phyloP scores from a whole-genome alignment of 2,888 invertebrate genomes.

The Gastracanthus pulcherrimus region DNA sequence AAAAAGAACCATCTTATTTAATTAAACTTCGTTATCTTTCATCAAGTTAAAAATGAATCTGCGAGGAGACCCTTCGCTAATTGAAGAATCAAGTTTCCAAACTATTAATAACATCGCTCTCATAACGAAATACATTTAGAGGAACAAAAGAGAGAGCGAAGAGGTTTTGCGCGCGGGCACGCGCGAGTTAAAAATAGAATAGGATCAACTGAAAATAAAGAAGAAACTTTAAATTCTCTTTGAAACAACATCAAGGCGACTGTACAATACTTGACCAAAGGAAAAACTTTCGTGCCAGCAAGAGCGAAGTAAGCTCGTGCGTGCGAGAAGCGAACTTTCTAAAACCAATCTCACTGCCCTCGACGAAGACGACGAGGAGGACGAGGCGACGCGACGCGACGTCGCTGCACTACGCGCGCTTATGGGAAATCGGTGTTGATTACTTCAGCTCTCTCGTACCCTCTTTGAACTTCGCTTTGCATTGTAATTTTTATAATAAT shows the following conservation, averaged over 20 bases:
- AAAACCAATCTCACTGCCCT: constrained; percentile 52
- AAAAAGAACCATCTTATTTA: not conserved
- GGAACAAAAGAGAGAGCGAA: constrained; percentile 2
- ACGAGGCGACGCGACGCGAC: not conserved
- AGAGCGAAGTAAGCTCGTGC: not conserved
- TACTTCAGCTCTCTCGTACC: constrained; percentile 18
- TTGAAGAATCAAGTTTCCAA: constrained; percentile 19
- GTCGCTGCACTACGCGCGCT: not conserved
- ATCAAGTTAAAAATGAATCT: not conserved
- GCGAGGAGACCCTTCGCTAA: constrained; percentile 4
- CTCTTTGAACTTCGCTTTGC: constrained; percentile 31
- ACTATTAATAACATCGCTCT: constrained; percentile 17
- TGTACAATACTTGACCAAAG: constrained; percentile 51
- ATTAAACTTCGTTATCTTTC: not conserved
- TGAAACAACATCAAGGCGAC: constrained; percentile 47
- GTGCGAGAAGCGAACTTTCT: constrained; percentile 45
- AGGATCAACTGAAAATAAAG: constrained; percentile 46
- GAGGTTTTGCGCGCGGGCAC: no score
- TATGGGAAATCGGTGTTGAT: constrained; percentile 56
- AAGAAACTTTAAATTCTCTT: constrained; percentile 54
- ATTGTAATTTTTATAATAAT: constrained; percentile 28
- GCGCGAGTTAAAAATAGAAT: constrained; percentile 21
- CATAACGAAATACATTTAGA: constrained; percentile 15
- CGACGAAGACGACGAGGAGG: not conserved
- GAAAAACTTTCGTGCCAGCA: constrained; percentile 34